Evolutionary conservation across 2,888 invertebrate genomes (phyloP).

Genomic region (Synergus umbraculus): DNA sequence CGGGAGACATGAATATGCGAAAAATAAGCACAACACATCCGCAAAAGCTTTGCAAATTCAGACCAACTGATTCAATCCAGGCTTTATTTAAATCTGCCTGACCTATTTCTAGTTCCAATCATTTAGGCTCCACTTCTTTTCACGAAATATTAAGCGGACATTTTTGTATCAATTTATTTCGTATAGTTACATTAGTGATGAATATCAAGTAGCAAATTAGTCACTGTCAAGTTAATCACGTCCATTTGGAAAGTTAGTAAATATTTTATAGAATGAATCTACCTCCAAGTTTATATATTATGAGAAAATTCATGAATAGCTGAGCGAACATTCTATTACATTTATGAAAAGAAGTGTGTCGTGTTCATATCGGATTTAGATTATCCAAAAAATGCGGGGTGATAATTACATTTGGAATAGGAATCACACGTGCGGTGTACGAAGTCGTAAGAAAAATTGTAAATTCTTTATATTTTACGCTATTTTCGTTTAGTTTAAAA

Average conservation of each 20-base stretch:
- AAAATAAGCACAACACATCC: not conserved
- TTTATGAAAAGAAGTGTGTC: not conserved
- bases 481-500: too few relatives aligned
- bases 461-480: not conserved
- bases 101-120: not conserved
- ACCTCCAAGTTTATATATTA: too few relatives aligned
- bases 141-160: not conserved
- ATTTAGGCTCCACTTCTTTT: not conserved
- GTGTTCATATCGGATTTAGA: not conserved
- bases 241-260: too few relatives aligned
- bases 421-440: not conserved
- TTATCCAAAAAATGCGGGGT: not conserved
- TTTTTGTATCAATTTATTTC: not conserved
- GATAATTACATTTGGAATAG: not conserved
- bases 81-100: not conserved
- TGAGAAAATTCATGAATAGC: too few relatives aligned
- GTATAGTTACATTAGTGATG: not conserved
- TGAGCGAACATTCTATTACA: not conserved
- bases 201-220: too few relatives aligned
- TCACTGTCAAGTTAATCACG: too few relatives aligned
- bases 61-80: not conserved
- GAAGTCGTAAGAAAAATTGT: not conserved
- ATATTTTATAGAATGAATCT: too few relatives aligned
- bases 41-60: not conserved
- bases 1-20: not conserved